Conservation (phyloP, 2,113 vertebrate species). For the Stegostoma tigrinum region DNA sequence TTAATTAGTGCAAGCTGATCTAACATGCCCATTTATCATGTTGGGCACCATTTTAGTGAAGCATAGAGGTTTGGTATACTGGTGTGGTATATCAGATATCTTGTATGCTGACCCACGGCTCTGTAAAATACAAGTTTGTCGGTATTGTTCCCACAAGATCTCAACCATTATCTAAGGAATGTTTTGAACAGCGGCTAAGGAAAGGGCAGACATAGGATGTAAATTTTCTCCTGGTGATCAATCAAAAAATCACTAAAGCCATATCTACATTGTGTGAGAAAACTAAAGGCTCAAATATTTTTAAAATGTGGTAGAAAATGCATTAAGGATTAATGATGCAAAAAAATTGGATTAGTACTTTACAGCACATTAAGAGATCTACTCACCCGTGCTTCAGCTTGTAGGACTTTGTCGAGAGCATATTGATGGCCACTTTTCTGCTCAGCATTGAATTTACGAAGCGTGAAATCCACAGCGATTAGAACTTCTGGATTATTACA, state of each 20-base stretch:
- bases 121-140: neutral
- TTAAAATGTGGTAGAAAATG: neutral
- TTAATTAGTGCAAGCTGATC: neutral
- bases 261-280: neutral
- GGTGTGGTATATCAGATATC: neutral
- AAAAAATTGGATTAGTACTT: no score
- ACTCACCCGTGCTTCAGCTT: neutral
- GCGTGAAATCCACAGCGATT: neutral
- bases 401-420: neutral
- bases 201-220: neutral
- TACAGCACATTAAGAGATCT: neutral
- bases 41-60: neutral
- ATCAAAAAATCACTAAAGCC: neutral
- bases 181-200: neutral
- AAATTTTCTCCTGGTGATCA: neutral
- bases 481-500: neutral
- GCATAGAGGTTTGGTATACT: neutral
- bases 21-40: neutral
- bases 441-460: constrained; percentile 9
- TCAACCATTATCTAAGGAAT: neutral
- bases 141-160: neutral
- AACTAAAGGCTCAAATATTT: neutral
- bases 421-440: neutral
- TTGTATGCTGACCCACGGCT: no score
- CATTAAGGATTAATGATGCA: neutral